phyloP scores from a whole-genome alignment of 2,113 vertebrate genomes.

The Carettochelys insculpta region DNA sequence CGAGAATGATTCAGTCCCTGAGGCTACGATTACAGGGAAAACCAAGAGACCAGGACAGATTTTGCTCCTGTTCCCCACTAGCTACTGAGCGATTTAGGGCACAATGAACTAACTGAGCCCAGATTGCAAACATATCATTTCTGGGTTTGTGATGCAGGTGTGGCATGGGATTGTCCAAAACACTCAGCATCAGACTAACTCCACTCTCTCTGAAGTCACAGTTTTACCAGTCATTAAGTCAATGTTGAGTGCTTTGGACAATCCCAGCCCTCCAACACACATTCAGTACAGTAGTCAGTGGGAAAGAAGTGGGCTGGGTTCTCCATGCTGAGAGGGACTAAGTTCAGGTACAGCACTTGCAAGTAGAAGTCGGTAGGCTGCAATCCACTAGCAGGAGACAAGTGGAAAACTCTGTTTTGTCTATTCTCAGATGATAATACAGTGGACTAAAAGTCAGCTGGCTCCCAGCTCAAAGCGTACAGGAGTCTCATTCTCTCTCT shows the following conservation, averaged over 20 bases:
- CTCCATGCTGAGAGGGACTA: background rate
- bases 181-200: background rate
- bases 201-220: background rate
- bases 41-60: accelerated
- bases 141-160: background rate
- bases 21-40: background rate
- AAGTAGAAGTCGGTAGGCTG: background rate
- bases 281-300: background rate
- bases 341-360: background rate
- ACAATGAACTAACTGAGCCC: background rate
- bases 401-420: background rate
- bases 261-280: background rate
- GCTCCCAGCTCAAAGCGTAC: too few relatives aligned
- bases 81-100: background rate
- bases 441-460: background rate
- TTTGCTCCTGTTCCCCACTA: accelerated
- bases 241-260: background rate
- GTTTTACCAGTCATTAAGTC: background rate
- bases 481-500: too few relatives aligned
- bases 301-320: background rate
- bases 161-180: background rate
- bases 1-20: background rate
- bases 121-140: background rate
- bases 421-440: background rate
- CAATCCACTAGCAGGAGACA: background rate